phyloP scores from a whole-genome alignment of 2,113 vertebrate genomes.

The Megaceryle maxima region DNA sequence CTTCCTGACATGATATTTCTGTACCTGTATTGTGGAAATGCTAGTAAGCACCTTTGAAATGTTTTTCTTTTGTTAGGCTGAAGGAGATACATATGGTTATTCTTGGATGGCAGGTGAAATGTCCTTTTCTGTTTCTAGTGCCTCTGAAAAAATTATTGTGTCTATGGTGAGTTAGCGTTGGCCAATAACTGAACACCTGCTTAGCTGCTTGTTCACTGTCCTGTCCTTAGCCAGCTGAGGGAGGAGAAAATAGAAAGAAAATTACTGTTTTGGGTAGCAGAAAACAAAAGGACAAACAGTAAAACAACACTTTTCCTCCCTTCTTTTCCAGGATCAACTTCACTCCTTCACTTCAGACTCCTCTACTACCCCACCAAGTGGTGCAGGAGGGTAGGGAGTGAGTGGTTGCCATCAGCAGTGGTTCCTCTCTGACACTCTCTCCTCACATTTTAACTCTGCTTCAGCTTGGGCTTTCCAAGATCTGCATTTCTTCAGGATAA shows the following conservation, averaged over 20 bases:
- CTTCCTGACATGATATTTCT: not conserved
- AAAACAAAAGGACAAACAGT: not conserved
- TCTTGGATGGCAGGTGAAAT: not conserved
- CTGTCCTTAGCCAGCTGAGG: not conserved
- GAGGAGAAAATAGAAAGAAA: not conserved
- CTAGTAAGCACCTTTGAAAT: not conserved
- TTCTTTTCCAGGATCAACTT: not conserved
- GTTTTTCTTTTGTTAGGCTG: not conserved
- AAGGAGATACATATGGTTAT: not conserved
- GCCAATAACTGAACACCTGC: not conserved
- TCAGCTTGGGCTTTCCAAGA: not conserved
- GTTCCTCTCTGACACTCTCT: accelerated
- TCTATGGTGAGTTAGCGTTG: not conserved
- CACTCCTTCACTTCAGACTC: not conserved
- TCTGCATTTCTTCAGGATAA: not conserved
- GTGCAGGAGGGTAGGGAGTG: not conserved
- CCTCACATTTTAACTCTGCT: not conserved
- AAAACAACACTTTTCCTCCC: not conserved
- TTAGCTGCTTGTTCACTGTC: not conserved
- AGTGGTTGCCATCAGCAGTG: not conserved
- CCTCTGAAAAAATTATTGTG: not conserved
- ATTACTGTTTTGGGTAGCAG: not conserved
- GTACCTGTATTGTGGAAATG: not conserved
- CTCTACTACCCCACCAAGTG: not conserved
- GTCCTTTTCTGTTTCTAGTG: not conserved